phyloP scores from a whole-genome alignment of 2,888 invertebrate genomes.

The Caenorhabditis sinica region DNA sequence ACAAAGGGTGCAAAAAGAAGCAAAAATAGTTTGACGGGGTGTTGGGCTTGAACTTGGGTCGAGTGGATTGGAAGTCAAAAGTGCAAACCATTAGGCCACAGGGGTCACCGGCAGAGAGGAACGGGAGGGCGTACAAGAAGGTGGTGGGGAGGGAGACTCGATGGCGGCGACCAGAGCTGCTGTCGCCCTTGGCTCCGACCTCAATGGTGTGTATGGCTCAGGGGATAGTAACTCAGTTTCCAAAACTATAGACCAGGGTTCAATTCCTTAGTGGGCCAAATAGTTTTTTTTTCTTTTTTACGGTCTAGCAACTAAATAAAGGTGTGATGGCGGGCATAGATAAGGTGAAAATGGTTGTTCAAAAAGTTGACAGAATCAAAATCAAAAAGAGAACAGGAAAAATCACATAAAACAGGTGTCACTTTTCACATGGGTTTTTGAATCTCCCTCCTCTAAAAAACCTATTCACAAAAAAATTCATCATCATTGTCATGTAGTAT shows the following conservation, averaged over 20 bases:
- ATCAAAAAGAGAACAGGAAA: background rate
- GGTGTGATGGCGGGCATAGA: background rate
- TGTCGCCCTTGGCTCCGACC: too few species aligned
- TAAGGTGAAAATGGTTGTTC: background rate
- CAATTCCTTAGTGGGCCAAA: background rate
- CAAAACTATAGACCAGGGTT: background rate
- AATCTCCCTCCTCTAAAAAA: background rate
- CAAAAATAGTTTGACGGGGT: background rate
- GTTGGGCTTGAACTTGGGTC: background rate
- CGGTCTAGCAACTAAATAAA: too few species aligned
- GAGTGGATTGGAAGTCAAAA: background rate
- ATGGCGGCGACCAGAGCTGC: too few species aligned
- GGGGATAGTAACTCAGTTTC: background rate
- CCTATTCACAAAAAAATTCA: background rate
- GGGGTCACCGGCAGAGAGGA: too few species aligned
- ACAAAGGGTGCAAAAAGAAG: constrained; percentile 11
- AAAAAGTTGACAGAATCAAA: background rate
- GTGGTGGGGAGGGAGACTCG: background rate
- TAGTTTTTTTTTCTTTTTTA: background rate
- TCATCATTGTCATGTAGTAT: background rate
- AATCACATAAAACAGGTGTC: background rate
- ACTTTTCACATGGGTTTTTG: background rate
- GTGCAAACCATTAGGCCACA: background rate
- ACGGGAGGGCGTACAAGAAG: background rate
- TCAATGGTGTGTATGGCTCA: background rate